Conservation (phyloP, 1,140 invertebrate species). For the Oryzaephilus surinamensis region DNA sequence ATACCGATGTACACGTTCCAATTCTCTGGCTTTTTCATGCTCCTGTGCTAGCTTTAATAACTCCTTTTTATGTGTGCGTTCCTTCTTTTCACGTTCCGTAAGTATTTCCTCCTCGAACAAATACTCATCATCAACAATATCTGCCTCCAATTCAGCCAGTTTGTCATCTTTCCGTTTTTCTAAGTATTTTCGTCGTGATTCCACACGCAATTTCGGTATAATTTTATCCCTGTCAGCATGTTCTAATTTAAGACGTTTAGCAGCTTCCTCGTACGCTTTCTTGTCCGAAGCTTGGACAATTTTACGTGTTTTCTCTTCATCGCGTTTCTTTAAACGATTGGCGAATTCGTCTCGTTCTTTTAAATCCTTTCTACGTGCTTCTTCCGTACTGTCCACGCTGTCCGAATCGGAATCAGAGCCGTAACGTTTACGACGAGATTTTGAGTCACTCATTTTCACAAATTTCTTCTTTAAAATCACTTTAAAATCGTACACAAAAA, state of each 20-base stretch:
- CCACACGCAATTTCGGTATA: slow-evolving; percentile 75
- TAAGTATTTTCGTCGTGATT: slow-evolving; percentile 89
- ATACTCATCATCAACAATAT: slow-evolving; percentile 94
- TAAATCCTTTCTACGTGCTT: slow-evolving; percentile 65
- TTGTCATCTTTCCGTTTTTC: slow-evolving; percentile 95
- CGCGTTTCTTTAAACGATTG: slow-evolving; percentile 74
- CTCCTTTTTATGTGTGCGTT: slow-evolving; percentile 85
- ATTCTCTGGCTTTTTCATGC: slow-evolving; percentile 85
- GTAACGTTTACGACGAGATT: slow-evolving; percentile 39
- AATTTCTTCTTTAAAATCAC: no score
- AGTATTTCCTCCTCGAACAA: slow-evolving; percentile 81
- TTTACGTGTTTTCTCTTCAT: slow-evolving; percentile 82
- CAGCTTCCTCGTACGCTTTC: slow-evolving; percentile 81
- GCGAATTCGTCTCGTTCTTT: slow-evolving; percentile 93
- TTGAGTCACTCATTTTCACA: slow-evolving; percentile 35
- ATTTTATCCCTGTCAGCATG: slow-evolving; percentile 74
- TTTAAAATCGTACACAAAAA: no score
- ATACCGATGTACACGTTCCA: slow-evolving; percentile 88
- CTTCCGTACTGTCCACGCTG: slow-evolving; percentile 40
- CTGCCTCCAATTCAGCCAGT: slow-evolving; percentile 87
- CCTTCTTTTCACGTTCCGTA: slow-evolving; percentile 72
- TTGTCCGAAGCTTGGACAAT: slow-evolving; percentile 61
- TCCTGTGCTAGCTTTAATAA: slow-evolving; percentile 85
- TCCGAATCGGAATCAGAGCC: slow-evolving; percentile 40
- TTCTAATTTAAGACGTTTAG: slow-evolving; percentile 82